These are phyloP conservation scores for Odontomachus brunneus DNA, from an alignment of 1,140 invertebrate species.

Conservation along the genomic window DNA sequence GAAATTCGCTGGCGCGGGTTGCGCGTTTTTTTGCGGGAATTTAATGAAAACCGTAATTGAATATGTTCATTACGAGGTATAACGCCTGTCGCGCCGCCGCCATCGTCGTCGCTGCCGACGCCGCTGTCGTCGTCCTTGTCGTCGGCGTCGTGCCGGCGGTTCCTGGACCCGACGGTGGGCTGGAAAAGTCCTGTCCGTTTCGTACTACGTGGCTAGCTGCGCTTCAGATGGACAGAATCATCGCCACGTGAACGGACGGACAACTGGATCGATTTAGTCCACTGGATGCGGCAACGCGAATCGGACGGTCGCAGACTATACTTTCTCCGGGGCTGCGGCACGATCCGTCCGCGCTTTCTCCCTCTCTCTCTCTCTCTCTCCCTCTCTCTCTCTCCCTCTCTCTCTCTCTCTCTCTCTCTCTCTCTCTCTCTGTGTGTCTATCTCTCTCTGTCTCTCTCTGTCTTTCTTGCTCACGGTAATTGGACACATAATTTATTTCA, in stretches of 20 bases:
- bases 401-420: not conserved
- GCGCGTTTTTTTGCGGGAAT: conserved; percentile 56
- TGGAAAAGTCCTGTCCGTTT: conserved; percentile 45
- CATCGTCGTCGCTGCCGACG: not conserved
- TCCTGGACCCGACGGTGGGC: conserved; percentile 9
- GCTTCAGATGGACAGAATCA: not conserved
- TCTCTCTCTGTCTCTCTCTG: too few species aligned
- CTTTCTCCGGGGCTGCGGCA: conserved; percentile 17
- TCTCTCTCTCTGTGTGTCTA: not conserved
- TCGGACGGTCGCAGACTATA: conserved; percentile 24
- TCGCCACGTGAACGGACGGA: conserved; percentile 1
- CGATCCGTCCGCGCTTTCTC: not conserved
- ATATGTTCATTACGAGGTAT: conserved; percentile 71
- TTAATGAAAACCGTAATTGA: conserved; percentile 74
- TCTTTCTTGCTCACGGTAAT: conserved; percentile 65
- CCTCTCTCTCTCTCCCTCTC: not conserved
- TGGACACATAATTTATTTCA: conserved; percentile 76
- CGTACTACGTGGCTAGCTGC: not conserved
- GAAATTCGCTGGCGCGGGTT: conserved; percentile 43
- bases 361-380: not conserved
- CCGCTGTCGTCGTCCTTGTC: too few species aligned
- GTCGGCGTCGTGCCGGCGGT: not conserved
- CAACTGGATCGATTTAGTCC: conserved; percentile 50
- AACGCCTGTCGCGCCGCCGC: conserved; percentile 74
- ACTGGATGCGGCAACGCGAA: too few species aligned